Conservation (phyloP, 2,113 vertebrate species). For the Setophaga petechia region DNA sequence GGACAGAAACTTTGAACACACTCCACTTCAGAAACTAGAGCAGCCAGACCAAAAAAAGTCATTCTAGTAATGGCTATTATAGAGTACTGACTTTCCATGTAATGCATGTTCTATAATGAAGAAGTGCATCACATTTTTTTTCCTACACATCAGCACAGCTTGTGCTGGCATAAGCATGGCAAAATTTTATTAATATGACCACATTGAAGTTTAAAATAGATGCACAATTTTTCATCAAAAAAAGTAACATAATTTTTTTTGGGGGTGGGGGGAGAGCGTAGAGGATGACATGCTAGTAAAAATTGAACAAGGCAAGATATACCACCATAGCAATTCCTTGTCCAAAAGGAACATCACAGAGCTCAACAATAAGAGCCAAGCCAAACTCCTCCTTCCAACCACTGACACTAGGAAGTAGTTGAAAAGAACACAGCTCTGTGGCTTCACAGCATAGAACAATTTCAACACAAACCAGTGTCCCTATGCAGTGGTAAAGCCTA, state of each 20-base stretch:
- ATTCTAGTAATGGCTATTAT: neutral
- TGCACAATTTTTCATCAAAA: neutral
- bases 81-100: neutral
- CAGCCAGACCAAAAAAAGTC: neutral
- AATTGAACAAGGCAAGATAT: neutral
- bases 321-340: neutral
- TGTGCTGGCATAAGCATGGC: neutral
- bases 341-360: neutral
- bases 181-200: neutral
- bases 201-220: neutral
- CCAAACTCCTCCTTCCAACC: neutral
- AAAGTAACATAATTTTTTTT: neutral
- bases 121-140: neutral
- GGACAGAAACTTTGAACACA: neutral
- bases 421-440: neutral
- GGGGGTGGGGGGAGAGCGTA: rapidly evolving
- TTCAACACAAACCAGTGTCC: neutral
- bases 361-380: rapidly evolving
- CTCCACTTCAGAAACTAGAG: neutral
- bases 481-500: rapidly evolving
- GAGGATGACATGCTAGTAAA: neutral
- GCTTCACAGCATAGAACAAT: neutral
- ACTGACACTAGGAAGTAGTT: neutral
- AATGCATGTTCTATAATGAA: neutral
- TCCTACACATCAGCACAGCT: neutral